A percentile compares a stretch with the other conserved stretches of the same genome.
Evolutionary conservation across 1,140 invertebrate species (phyloP).

Genomic region (Paraescarpia echinospica): DNA sequence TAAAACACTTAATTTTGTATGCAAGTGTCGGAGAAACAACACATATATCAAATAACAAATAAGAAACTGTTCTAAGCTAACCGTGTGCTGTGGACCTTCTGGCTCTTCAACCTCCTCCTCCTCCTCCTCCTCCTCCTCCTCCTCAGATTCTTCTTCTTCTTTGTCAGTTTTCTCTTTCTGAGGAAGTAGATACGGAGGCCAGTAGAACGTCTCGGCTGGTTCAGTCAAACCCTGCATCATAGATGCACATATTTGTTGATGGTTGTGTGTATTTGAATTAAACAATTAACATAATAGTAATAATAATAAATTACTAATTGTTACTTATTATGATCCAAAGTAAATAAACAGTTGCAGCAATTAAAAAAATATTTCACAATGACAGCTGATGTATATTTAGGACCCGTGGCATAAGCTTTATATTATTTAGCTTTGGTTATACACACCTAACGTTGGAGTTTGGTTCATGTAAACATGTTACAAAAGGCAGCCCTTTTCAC

Average conservation of each 20-base stretch:
- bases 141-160: not conserved
- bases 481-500: not conserved
- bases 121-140: not conserved
- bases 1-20: too few relatives aligned
- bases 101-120: not conserved
- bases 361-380: too few relatives aligned
- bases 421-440: too few relatives aligned
- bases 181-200: slow-evolving; percentile 61
- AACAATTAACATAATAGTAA: not conserved
- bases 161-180: slow-evolving; percentile 36
- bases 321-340: not conserved
- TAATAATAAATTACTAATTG: not conserved
- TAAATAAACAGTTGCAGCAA: not conserved
- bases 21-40: too few relatives aligned
- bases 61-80: slow-evolving; percentile 18
- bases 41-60: not conserved
- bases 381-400: too few relatives aligned
- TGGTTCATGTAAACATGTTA: not conserved
- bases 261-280: not conserved
- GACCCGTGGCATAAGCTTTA: too few relatives aligned
- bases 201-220: slow-evolving; percentile 70
- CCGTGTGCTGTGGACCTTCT: slow-evolving; percentile 21
- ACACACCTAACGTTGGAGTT: too few relatives aligned
- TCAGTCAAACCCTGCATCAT: slow-evolving; percentile 49
- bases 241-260: not conserved